Conservation (phyloP, 2,113 vertebrate species). For the Phaethornis superciliosus region DNA sequence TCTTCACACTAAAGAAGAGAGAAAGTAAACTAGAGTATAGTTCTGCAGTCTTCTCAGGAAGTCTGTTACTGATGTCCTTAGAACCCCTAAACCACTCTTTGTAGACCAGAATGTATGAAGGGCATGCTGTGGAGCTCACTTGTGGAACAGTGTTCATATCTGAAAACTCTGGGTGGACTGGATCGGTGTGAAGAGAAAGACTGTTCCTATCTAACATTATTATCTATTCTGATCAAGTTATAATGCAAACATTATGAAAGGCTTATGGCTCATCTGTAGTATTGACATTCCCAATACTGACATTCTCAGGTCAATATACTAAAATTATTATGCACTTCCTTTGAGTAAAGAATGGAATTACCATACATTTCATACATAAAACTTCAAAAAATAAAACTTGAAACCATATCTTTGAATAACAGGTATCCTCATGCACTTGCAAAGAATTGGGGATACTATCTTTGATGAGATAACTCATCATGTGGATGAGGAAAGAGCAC, state of each 20-base stretch:
- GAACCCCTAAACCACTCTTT: not conserved
- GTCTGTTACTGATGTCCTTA: not conserved
- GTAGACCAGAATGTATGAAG: not conserved
- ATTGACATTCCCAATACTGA: slow-evolving; percentile 5
- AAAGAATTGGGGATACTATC: accelerated
- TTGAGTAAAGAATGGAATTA: slow-evolving; percentile 45
- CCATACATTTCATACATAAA: not conserved
- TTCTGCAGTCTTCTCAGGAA: not conserved
- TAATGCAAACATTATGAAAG: slow-evolving; percentile 47
- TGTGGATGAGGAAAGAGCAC: not conserved
- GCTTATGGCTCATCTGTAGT: not conserved
- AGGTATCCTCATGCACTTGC: not conserved
- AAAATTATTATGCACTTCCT: slow-evolving; percentile 41
- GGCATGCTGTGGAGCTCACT: not conserved
- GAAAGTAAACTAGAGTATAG: not conserved
- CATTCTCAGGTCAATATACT: slow-evolving; percentile 43
- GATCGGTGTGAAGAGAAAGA: slow-evolving; percentile 25
- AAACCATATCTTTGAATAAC: not conserved
- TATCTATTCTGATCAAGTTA: slow-evolving; percentile 36
- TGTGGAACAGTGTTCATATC: not conserved
- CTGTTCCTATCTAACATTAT: slow-evolving; percentile 12
- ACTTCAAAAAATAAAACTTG: not conserved
- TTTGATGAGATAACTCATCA: not conserved
- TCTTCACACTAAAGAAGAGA: not conserved
- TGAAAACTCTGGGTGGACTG: slow-evolving; percentile 21